Conservation (phyloP, 2,797 vertebrate genomes). For the Clarias pachynema region DNA sequence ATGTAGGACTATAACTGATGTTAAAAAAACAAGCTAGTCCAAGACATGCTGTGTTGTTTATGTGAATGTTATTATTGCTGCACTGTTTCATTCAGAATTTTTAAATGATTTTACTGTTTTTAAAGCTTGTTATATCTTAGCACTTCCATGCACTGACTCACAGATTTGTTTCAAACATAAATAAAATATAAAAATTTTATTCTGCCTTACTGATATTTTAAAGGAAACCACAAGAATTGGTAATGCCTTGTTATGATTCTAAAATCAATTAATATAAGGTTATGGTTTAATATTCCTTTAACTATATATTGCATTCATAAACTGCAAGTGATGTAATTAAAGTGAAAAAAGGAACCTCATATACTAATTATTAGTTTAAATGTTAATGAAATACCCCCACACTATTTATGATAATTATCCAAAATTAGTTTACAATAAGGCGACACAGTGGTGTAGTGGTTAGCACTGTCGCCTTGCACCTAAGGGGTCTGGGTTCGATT, state of each 20-base stretch:
- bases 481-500: too few relatives aligned
- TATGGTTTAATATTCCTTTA: background rate
- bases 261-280: background rate
- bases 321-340: background rate
- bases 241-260: background rate
- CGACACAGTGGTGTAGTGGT: too few relatives aligned
- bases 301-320: background rate
- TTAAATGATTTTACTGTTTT: background rate
- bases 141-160: background rate
- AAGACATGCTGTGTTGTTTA: background rate
- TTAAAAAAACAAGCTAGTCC: background rate
- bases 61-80: background rate
- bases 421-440: background rate
- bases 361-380: background rate
- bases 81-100: background rate
- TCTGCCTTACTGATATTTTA: background rate
- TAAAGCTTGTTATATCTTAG: background rate
- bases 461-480: too few relatives aligned
- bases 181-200: background rate
- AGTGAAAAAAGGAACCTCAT: background rate
- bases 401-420: background rate
- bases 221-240: background rate
- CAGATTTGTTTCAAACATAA: background rate
- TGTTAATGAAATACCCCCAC: background rate
- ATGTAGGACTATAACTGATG: background rate